Percentiles rank a stretch among this genome's conserved stretches.
Conservation (phyloP, 2,888 invertebrate genomes). For the Nomada fabriciana region DNA sequence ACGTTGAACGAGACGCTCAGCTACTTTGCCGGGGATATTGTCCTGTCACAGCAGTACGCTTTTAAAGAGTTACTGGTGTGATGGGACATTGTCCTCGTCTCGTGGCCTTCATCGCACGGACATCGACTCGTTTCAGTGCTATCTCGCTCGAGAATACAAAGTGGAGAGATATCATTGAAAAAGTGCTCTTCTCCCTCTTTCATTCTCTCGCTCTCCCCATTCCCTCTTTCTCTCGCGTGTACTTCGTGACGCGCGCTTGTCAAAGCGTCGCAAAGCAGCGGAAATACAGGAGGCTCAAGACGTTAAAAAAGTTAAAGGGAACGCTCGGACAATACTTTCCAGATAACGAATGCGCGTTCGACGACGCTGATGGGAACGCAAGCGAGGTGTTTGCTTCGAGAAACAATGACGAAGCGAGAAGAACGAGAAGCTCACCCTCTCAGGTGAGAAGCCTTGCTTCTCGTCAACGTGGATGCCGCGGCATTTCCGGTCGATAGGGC, state of each 20-base stretch:
- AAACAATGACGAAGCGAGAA: slow-evolving; percentile 43
- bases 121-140: slow-evolving; percentile 17
- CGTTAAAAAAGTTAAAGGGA: too few relatives aligned
- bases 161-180: slow-evolving; percentile 18
- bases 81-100: slow-evolving; percentile 93
- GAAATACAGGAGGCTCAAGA: too few relatives aligned
- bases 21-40: slow-evolving; percentile 93
- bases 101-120: slow-evolving; percentile 56
- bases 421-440: slow-evolving; percentile 5
- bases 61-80: slow-evolving; percentile 93
- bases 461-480: slow-evolving; percentile 64
- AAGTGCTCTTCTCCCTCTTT: slow-evolving; percentile 18
- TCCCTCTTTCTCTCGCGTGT: slow-evolving; percentile 20
- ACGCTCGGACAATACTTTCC: too few relatives aligned
- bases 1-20: slow-evolving; percentile 10
- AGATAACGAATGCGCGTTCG: too few relatives aligned
- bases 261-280: too few relatives aligned
- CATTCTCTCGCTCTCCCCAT: too few relatives aligned
- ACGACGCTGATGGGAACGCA: neutral
- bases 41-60: slow-evolving; percentile 99
- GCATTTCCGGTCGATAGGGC: slow-evolving; percentile 80
- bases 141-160: neutral
- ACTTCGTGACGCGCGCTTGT: slow-evolving; percentile 42
- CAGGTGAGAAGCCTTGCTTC: slow-evolving; percentile 39
- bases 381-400: neutral